Evolutionary conservation across 2,797 vertebrate genomes (phyloP).

Genomic region (Arctocebus calabarensis): DNA sequence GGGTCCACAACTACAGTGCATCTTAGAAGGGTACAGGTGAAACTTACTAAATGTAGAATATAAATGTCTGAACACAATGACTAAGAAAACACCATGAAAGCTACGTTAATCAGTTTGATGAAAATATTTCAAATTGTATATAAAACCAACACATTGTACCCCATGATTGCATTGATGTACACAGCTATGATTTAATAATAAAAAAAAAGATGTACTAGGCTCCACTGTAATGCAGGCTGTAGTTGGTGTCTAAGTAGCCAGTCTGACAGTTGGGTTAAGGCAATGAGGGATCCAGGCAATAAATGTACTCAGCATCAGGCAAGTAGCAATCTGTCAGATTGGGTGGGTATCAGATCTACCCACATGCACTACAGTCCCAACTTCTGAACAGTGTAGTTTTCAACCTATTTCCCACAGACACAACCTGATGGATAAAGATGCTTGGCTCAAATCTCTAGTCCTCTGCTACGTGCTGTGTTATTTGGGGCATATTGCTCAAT

Average conservation of each 20-base stretch:
- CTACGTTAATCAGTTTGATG: too few relatives aligned
- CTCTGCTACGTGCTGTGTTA: background rate
- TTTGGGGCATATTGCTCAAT: background rate
- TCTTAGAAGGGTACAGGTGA: too few relatives aligned
- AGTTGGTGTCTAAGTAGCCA: background rate
- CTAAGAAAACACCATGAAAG: too few relatives aligned
- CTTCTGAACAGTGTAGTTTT: background rate
- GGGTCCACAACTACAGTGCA: too few relatives aligned
- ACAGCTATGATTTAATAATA: too few relatives aligned
- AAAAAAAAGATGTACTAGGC: background rate
- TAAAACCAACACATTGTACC: too few relatives aligned
- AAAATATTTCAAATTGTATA: too few relatives aligned
- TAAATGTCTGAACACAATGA: too few relatives aligned
- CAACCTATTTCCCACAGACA: background rate
- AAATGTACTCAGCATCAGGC: conserved; percentile 9
- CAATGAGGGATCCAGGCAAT: background rate
- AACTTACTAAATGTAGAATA: too few relatives aligned
- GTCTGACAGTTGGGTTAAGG: background rate
- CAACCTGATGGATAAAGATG: background rate
- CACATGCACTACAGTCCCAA: background rate
- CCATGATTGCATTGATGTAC: too few relatives aligned
- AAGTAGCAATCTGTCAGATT: background rate
- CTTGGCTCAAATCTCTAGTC: background rate
- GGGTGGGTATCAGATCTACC: background rate
- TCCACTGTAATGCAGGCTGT: background rate